Base-by-base conservation (phyloP, 2,113 vertebrate species). In the Upupa epops region DNA sequence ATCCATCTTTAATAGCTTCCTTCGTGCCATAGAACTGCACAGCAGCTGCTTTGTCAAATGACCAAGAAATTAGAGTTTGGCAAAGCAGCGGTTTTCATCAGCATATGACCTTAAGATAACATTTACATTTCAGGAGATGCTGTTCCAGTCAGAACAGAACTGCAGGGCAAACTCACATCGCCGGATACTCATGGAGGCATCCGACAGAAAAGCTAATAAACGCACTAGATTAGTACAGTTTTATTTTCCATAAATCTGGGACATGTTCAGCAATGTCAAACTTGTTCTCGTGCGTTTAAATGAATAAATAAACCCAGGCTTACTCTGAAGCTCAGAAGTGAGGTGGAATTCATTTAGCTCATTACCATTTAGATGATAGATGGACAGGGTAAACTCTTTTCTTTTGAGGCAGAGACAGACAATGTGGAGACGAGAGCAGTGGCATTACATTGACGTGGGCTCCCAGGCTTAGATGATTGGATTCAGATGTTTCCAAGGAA, bases 21-120 rank as follows among this genome's bases (percentile, higher is more conserved):
- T 89, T 88, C 94, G 55, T 80, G 56, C 37, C 91, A 10, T 88
- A 14, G 75, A 89, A 80, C 59, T 74, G 64, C 60, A 96, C 45
- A 95, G 69, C 90, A 95, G 89, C 85, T 95, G 87, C 56, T 93
- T 58, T 94, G 83, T 96, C 94, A 97, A 97, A 85, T 76, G 93
- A 95, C 79, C 90, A 94, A 94, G 83, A 94, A 95, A 93, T 96
- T 88, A 90, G 85, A 88, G 70, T 87, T 96, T 96, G 94, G 84
- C 72, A 95, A 93, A 96, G 89, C 54, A 83, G 71, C 71, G 58
- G 48, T 94, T 96, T 96, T 96, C 86, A 97, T 96, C 95, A 97
- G 89, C 73, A 89, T 96, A 88, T 92, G 94, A 97, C 92, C 89
- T 95, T 96, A 97, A 95, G 89, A 95, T 93, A 96, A 95, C 92